Base-by-base conservation (phyloP, 2,888 invertebrate species). In the Lissonota sp. region DNA sequence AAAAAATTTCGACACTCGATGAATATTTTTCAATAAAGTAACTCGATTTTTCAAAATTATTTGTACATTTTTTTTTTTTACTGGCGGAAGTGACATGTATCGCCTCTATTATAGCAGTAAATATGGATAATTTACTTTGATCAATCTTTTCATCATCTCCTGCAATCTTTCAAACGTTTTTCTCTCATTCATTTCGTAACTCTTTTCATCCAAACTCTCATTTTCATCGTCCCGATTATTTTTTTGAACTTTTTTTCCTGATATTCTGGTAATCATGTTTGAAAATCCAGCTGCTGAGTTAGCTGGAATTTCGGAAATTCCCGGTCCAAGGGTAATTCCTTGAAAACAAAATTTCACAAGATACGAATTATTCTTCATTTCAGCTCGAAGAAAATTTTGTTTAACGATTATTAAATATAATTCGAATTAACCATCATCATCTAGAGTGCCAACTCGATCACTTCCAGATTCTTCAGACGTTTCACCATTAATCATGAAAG, bases 271-370 rank as follows among this genome's bases (percentile, higher is more conserved):
- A 0, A 49, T 46, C 14, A 60, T 12, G 62, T 55, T 78, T 0
- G 39, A 53, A 53, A 55, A 39, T 0, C 58, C 55, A 39, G 55
- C 16, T 39, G 55, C 46, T 51, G 62, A 62, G 10, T n/a, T 53
- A 0, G 77, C 66, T n/a, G 77, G 77, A 46, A 46, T 72, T 67
- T 78, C 66, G 7, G 55, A 2, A 6, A 72, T 8, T 40, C 78
- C 78, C 16, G 72, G 72, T 6, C 78, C 78, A 5, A 78, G 40
- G 40, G 78, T 78, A 7, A 78, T 78, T 49, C 78, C 78, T 72
- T 26, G 3, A 26, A 26, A 26, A 26, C 14, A 14, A 53, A 14
- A 12, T 77, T 77, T 39, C 39, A n/a, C 40, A 14, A 74, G 26
- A 42, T 5, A 44, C 7, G n/a, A n/a, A n/a, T n/a, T n/a, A n/a